Conservation (phyloP, 1,140 invertebrate genomes). For the Acromyrmex echinatior region DNA sequence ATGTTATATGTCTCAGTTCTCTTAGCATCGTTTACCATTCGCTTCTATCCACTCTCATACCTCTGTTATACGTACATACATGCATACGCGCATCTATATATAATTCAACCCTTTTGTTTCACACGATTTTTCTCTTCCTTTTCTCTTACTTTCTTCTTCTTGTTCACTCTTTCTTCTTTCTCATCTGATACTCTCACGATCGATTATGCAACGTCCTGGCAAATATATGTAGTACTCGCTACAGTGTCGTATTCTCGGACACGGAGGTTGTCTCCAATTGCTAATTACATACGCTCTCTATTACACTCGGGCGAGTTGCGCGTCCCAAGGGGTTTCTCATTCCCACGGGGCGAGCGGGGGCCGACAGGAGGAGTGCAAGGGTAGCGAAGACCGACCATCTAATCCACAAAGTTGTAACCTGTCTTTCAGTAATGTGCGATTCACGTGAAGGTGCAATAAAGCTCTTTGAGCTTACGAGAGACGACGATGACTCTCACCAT, state of each 20-base stretch:
- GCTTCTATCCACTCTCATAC: constrained; percentile 48
- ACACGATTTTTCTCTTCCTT: constrained; percentile 18
- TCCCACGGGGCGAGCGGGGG: neutral
- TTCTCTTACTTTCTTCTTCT: constrained; percentile 31
- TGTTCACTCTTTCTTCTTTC: constrained; percentile 16
- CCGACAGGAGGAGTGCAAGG: neutral
- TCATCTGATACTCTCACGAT: constrained; percentile 65
- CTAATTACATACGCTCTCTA: constrained; percentile 74
- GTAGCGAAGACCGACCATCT: neutral
- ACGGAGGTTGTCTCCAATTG: constrained; percentile 76
- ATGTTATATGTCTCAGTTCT: constrained; percentile 83
- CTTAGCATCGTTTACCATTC: constrained; percentile 75
- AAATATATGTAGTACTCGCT: constrained; percentile 72
- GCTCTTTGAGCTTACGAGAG: constrained; percentile 70
- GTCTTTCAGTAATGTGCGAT: constrained; percentile 46
- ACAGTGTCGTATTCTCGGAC: constrained; percentile 67
- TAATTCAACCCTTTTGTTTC: constrained; percentile 59
- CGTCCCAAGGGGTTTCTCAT: neutral
- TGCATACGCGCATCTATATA: constrained; percentile 60
- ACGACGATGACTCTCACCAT: constrained; percentile 39
- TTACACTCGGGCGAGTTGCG: constrained; percentile 40
- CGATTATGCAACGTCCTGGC: constrained; percentile 77
- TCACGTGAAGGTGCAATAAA: constrained; percentile 71
- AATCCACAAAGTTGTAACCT: constrained; percentile 20
- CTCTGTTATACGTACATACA: constrained; percentile 63